phyloP scores from a whole-genome alignment of 2,113 vertebrate genomes.

The Erythrocercus mccallii region DNA sequence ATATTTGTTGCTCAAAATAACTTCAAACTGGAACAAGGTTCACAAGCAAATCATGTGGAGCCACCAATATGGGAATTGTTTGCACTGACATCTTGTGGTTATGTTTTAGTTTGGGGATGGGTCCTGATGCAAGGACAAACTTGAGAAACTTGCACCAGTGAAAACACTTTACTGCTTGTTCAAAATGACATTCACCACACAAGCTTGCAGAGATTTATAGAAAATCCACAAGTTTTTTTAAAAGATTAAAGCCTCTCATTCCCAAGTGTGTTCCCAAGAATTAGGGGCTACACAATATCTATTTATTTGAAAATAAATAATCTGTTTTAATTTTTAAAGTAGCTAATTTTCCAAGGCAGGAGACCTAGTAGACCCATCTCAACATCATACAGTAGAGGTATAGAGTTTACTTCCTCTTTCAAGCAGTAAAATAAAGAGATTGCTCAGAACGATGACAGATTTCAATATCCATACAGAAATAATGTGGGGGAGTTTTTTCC shows the following conservation, averaged over 20 bases:
- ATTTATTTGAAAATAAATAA: background rate
- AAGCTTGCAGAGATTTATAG: background rate
- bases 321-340: background rate
- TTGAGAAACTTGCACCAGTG: background rate
- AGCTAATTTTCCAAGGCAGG: background rate
- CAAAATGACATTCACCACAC: background rate
- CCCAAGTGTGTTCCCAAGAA: background rate
- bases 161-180: background rate
- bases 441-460: background rate
- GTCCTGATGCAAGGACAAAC: background rate
- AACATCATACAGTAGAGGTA: background rate
- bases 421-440: background rate
- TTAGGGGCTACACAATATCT: background rate
- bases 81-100: conserved; percentile 52
- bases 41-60: background rate
- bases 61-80: background rate
- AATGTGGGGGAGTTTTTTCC: background rate
- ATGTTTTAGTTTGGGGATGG: background rate
- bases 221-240: background rate
- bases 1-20: background rate
- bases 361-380: background rate
- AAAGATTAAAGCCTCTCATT: background rate
- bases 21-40: background rate
- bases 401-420: background rate
- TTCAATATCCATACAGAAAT: background rate